Base-by-base conservation (phyloP, 2,888 invertebrate genomes). In the Ectemnius continuus region DNA sequence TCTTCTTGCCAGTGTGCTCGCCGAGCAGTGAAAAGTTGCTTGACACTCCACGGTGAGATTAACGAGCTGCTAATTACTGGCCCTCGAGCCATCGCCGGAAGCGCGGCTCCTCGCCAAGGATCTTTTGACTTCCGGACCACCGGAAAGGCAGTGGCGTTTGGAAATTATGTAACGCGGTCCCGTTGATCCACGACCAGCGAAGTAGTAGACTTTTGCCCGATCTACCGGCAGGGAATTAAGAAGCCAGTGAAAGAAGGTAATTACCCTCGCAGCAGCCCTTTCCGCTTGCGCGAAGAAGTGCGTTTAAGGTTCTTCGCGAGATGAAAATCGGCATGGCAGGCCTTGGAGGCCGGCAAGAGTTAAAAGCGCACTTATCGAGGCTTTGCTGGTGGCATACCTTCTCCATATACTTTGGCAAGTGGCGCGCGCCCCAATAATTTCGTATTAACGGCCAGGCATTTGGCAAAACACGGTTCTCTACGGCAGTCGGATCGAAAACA, bases 31-130 rank as follows among this genome's bases (percentile, higher is more conserved):
- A 46, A 28, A 20, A 59, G 36, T 63, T 46, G 52, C 11, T 58
- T 66, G 59, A 66, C 67, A 36, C 23, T 61, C 2, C 4, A 13
- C 13, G 13, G 67, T 8, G 59, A 46, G 62, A 56, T 75, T 57
- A 66, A 63, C 73, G 60, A 61, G 28, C 61, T 13, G 48, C 20
- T 64, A 65, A 73, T 73, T 61, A 63, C n/a, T 28, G 48, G 52
- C 52, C 59, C n/a, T 13, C 45, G 45, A 26, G 56, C 45, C 23
- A 70, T 56, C 60, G 56, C 18, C 67, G 60, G 26, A 67, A 28
- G 67, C 66, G 56, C 45, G 59, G 56, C 45, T 48, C 28, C 5
- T 11, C n/a, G 63, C 26, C 11, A 58, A 46, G 13, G 18, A 67
- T 58, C 48, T n/a, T 36, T 18, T 5, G 52, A 52, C 52, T 52